Percentiles rank a stretch among this genome's conserved stretches.
Evolutionary conservation across 2,113 vertebrate genomes (phyloP).

Genomic region (Colinus virginianus): DNA sequence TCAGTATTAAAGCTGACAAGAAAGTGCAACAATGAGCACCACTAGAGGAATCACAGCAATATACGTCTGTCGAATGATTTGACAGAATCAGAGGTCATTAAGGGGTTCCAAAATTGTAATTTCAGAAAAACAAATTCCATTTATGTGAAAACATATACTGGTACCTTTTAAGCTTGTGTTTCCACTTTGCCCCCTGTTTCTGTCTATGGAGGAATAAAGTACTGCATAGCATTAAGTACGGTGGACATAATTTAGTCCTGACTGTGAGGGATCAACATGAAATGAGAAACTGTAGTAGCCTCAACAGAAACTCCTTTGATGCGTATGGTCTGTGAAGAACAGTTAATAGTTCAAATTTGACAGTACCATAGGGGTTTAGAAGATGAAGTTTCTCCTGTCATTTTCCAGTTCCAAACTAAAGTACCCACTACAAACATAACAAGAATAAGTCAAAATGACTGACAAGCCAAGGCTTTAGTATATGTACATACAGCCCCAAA

Average conservation of each 20-base stretch:
- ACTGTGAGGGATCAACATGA: constrained; percentile 55
- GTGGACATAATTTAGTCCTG: constrained; percentile 58
- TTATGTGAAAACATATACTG: constrained; percentile 68
- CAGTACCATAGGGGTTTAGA: neutral
- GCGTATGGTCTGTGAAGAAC: neutral
- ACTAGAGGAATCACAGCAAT: constrained; percentile 76
- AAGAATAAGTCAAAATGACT: neutral
- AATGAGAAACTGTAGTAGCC: constrained; percentile 16
- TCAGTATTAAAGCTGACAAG: constrained; percentile 78
- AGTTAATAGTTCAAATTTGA: neutral
- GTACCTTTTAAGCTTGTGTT: constrained; percentile 70
- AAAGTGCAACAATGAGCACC: constrained; percentile 55
- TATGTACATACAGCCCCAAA: neutral
- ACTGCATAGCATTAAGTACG: constrained; percentile 51
- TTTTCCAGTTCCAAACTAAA: neutral
- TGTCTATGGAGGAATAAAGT: constrained; percentile 59
- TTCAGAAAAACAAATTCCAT: constrained; percentile 70
- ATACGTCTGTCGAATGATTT: constrained; percentile 72
- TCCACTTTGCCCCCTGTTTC: constrained; percentile 72
- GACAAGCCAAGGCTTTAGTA: neutral
- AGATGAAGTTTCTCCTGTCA: neutral
- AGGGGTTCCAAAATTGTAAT: constrained; percentile 70
- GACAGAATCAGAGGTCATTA: constrained; percentile 70
- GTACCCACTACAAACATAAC: neutral
- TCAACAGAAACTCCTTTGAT: neutral